Evolutionary conservation across 2,888 invertebrate genomes (phyloP).

Genomic region (Acanthacorydalis orientalis): DNA sequence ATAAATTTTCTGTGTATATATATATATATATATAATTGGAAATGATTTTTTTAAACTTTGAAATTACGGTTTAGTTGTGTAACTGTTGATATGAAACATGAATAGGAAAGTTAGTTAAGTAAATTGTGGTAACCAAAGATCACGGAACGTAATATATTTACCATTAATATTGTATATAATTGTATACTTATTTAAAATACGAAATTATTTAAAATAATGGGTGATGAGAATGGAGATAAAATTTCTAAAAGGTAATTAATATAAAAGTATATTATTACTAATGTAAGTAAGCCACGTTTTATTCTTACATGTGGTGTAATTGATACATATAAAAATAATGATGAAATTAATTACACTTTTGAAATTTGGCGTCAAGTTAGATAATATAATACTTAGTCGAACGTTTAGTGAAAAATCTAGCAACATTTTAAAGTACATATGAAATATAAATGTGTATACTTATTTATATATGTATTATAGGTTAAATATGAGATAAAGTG

Average conservation of each 20-base stretch:
- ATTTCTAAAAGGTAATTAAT: conserved; percentile 50
- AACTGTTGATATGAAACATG: too few relatives aligned
- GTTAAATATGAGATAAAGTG: conserved; percentile 14
- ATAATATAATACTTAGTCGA: too few relatives aligned
- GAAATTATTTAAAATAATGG: conserved; percentile 24
- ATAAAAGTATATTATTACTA: conserved; percentile 5
- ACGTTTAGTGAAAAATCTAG: not conserved
- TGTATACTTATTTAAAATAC: not conserved
- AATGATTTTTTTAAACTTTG: too few relatives aligned
- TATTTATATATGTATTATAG: not conserved
- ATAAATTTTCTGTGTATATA: too few relatives aligned
- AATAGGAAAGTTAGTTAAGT: too few relatives aligned
- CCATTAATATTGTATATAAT: too few relatives aligned
- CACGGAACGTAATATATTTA: too few relatives aligned
- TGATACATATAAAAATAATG: conserved; percentile 6
- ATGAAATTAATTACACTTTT: conserved; percentile 4
- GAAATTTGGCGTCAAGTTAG: not conserved
- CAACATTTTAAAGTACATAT: not conserved
- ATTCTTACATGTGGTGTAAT: conserved; percentile 3
- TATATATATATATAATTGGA: too few relatives aligned
- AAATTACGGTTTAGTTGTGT: too few relatives aligned
- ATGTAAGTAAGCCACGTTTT: not conserved
- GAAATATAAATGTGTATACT: too few relatives aligned
- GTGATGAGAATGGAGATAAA: conserved; percentile 38
- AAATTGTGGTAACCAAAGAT: too few relatives aligned